A percentile compares a stretch with the other conserved stretches of the same genome.
Conservation (phyloP, 2,113 vertebrate genomes). For the Pterophyllum scalare region DNA sequence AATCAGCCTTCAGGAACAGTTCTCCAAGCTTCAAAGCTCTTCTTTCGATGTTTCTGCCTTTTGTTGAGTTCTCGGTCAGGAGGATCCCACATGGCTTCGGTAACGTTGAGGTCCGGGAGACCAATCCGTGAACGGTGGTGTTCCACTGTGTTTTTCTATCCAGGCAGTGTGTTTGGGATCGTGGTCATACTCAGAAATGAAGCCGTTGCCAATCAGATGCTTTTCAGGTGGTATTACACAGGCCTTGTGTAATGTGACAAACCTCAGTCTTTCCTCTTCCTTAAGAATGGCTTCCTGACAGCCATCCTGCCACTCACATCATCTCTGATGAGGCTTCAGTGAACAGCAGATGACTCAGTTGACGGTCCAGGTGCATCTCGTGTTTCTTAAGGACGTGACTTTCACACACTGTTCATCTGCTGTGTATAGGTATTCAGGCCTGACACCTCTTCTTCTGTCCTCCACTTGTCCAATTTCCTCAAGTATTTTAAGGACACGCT, state of each 20-base stretch:
- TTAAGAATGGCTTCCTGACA: background rate
- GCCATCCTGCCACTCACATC: rapidly evolving
- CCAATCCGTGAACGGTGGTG: rapidly evolving
- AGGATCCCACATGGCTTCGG: rapidly evolving
- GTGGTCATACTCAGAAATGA: too few relatives aligned
- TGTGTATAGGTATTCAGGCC: too few relatives aligned
- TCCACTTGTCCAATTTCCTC: too few relatives aligned
- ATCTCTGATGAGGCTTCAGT: background rate
- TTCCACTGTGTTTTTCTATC: background rate
- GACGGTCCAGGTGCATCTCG: too few relatives aligned
- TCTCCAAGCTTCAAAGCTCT: background rate
- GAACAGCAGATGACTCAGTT: too few relatives aligned
- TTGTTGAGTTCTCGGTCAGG: background rate
- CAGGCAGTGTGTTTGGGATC: background rate
- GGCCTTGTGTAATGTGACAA: rapidly evolving
- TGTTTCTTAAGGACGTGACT: too few relatives aligned
- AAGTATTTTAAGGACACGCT: too few relatives aligned
- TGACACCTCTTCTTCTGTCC: too few relatives aligned
- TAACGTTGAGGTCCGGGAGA: background rate
- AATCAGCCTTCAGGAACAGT: background rate
- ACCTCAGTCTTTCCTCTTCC: background rate
- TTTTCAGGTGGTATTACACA: too few relatives aligned
- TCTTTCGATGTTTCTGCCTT: background rate
- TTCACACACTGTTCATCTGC: too few relatives aligned
- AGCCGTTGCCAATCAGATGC: too few relatives aligned